Evolutionary conservation across 2,113 vertebrate species (phyloP).

Genomic region (Colius striatus): DNA sequence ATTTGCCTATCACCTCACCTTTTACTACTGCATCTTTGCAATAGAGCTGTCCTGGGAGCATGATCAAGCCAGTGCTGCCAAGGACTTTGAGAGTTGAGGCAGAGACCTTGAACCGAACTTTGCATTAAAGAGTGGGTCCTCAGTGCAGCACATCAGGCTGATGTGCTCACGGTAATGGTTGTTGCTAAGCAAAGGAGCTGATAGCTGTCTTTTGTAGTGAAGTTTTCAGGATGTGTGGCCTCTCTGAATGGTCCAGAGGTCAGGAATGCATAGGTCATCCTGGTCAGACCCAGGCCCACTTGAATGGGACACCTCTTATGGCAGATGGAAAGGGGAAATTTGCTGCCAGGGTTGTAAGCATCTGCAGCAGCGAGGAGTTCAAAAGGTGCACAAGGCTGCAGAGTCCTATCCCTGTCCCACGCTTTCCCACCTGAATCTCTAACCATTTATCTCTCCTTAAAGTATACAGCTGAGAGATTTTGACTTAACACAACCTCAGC

Average conservation of each 20-base stretch:
- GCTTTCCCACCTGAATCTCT: background rate
- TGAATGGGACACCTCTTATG: constrained; percentile 1
- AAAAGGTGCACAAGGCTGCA: background rate
- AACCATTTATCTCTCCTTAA: background rate
- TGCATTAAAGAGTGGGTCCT: background rate
- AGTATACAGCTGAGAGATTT: background rate
- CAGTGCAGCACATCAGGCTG: background rate
- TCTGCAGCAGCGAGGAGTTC: background rate
- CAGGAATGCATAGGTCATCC: constrained; percentile 46
- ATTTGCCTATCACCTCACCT: background rate
- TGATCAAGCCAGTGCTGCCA: background rate
- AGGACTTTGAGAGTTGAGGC: background rate
- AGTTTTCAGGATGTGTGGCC: constrained; percentile 48
- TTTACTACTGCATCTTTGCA: background rate
- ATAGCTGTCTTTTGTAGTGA: constrained; percentile 23
- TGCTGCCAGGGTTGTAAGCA: background rate
- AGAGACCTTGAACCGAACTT: constrained; percentile 43
- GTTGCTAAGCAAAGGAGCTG: constrained; percentile 24
- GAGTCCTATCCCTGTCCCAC: background rate
- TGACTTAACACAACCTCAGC: background rate
- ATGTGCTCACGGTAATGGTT: background rate
- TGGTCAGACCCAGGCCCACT: background rate
- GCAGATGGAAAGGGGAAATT: constrained; percentile 53
- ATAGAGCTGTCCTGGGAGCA: background rate
- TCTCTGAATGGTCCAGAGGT: background rate